Evolutionary conservation across 2,888 invertebrate genomes (phyloP).

Genomic region (Caenorhabditis becei): DNA sequence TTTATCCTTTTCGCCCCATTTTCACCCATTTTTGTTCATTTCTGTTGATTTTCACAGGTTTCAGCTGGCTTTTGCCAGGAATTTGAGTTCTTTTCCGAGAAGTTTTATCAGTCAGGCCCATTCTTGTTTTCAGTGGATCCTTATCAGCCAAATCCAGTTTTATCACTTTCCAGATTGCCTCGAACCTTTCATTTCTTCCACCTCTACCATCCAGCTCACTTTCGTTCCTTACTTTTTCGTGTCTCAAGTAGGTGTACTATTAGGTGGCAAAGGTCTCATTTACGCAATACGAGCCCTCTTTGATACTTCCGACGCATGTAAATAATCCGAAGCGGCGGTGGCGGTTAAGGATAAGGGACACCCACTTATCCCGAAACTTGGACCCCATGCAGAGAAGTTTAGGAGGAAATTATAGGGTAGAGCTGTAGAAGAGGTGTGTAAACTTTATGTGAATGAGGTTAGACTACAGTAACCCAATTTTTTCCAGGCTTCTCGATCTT

Average conservation of each 20-base stretch:
- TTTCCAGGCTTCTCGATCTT: background rate
- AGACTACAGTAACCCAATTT: too few relatives aligned
- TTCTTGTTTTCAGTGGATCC: too few relatives aligned
- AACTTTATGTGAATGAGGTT: too few relatives aligned
- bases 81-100: too few relatives aligned
- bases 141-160: too few relatives aligned
- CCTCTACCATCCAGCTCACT: background rate
- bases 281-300: background rate
- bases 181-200: too few relatives aligned
- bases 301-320: conserved; percentile 1
- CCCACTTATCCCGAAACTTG: background rate
- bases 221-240: background rate
- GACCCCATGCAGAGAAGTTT: background rate
- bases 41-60: background rate
- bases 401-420: background rate
- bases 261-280: background rate
- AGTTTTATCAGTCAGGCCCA: too few relatives aligned
- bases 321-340: background rate
- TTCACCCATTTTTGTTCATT: conserved; percentile 1
- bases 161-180: too few relatives aligned
- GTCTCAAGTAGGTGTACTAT: background rate
- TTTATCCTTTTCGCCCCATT: conserved; percentile 32
- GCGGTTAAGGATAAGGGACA: background rate
- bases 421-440: too few relatives aligned
- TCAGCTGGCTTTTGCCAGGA: background rate